Evolutionary conservation across 2,888 invertebrate species (phyloP).

Genomic region (Lycaena phlaeas): DNA sequence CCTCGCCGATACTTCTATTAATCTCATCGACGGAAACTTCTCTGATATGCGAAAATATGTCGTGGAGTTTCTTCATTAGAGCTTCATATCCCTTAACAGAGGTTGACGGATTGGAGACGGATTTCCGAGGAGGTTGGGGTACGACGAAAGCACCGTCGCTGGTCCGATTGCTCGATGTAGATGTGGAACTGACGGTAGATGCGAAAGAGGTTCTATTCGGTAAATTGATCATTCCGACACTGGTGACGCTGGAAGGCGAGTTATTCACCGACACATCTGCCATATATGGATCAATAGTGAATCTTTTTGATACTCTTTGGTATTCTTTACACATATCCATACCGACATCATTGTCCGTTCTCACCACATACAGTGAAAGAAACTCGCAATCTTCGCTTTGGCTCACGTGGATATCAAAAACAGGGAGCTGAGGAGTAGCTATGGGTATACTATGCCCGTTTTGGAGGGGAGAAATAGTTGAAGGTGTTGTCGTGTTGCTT

Average conservation of each 20-base stretch:
- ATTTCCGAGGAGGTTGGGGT: slow-evolving; percentile 62
- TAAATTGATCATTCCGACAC: slow-evolving; percentile 53
- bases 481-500: slow-evolving; percentile 58
- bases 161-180: slow-evolving; percentile 53
- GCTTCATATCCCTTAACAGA: slow-evolving; percentile 60
- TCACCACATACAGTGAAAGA: slow-evolving; percentile 52
- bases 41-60: slow-evolving; percentile 53
- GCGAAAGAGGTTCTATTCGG: slow-evolving; percentile 58
- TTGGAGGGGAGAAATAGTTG: slow-evolving; percentile 61
- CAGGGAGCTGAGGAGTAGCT: slow-evolving; percentile 51
- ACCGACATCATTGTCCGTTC: slow-evolving; percentile 60
- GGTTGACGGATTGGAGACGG: slow-evolving; percentile 44
- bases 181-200: slow-evolving; percentile 55
- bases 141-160: slow-evolving; percentile 65
- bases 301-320: slow-evolving; percentile 60
- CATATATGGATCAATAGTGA: slow-evolving; percentile 59
- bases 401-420: slow-evolving; percentile 57
- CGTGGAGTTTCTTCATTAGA: slow-evolving; percentile 55
- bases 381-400: slow-evolving; percentile 64
- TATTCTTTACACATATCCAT: slow-evolving; percentile 64
- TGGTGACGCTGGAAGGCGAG: slow-evolving; percentile 65
- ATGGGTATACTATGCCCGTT: slow-evolving; percentile 58
- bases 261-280: slow-evolving; percentile 55
- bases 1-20: slow-evolving; percentile 41
- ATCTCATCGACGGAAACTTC: slow-evolving; percentile 43